Evolutionary conservation across 1,140 invertebrate genomes (phyloP).

Genomic region (Atta cephalotes): DNA sequence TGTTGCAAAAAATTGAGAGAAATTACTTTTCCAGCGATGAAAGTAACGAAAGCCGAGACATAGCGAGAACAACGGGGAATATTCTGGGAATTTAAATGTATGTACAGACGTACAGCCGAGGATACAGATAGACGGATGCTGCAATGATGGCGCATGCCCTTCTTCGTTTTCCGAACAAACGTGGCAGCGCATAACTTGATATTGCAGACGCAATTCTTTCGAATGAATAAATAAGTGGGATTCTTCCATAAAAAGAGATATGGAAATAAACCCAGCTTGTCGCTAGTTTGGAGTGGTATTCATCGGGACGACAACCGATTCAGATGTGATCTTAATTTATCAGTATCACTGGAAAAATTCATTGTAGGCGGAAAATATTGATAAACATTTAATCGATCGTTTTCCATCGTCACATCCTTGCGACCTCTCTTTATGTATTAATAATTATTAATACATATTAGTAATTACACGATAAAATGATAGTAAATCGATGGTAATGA

Average conservation of each 20-base stretch:
- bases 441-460: not conserved
- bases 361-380: not conserved
- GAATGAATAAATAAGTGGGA: slow-evolving; percentile 44
- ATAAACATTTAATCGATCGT: slow-evolving; percentile 32
- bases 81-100: slow-evolving; percentile 34
- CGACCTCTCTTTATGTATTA: not conserved
- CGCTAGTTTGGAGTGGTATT: not conserved
- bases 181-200: slow-evolving; percentile 28
- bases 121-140: slow-evolving; percentile 1
- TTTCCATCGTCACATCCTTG: not conserved
- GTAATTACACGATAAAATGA: not conserved
- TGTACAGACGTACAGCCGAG: not conserved
- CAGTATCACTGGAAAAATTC: not conserved
- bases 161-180: slow-evolving; percentile 9
- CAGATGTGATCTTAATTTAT: slow-evolving; percentile 37
- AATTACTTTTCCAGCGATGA: slow-evolving; percentile 1
- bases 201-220: slow-evolving; percentile 38
- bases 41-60: slow-evolving; percentile 5
- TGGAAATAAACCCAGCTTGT: slow-evolving; percentile 47
- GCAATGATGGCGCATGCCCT: not conserved
- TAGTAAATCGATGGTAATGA: slow-evolving; percentile 6
- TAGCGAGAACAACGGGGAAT: not conserved
- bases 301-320: not conserved
- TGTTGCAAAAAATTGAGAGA: slow-evolving; percentile 8
- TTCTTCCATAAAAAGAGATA: slow-evolving; percentile 21